These are phyloP conservation scores for Eptesicus fuscus DNA, from an alignment of 2,113 vertebrate genomes.

Conservation along the genomic window DNA sequence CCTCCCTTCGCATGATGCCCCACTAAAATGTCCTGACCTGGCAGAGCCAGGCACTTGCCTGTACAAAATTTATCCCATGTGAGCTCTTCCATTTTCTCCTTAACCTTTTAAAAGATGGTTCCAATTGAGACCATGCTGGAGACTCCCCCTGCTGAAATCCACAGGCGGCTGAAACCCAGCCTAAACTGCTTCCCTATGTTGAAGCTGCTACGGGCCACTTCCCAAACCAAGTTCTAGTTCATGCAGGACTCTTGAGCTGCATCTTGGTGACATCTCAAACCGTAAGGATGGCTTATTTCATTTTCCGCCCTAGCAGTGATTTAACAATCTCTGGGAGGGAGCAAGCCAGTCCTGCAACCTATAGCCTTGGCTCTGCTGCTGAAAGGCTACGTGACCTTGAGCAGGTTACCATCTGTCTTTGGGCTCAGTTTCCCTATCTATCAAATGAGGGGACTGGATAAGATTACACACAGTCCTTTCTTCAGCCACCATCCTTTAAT, in stretches of 20 bases:
- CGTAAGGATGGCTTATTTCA: background rate
- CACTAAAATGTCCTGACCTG: background rate
- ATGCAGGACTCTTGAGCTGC: background rate
- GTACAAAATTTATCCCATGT: background rate
- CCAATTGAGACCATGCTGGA: background rate
- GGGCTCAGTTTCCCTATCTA: background rate
- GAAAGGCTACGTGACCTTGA: background rate
- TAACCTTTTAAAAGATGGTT: background rate
- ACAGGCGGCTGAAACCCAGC: background rate
- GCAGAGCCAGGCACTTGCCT: background rate
- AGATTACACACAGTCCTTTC: background rate
- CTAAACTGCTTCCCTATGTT: background rate
- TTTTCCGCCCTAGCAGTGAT: background rate
- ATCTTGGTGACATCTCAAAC: background rate
- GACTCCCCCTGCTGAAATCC: background rate
- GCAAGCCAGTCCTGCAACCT: background rate
- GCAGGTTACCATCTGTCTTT: background rate
- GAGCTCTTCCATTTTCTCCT: background rate
- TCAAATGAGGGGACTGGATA: background rate
- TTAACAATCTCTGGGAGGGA: background rate
- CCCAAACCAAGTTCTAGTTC: background rate
- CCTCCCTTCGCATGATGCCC: accelerated
- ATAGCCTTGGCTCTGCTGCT: background rate
- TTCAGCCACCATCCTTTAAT: background rate
- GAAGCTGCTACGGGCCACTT: background rate